Base-by-base conservation (phyloP, 2,888 invertebrate species). In the Heliconius ethilla region DNA sequence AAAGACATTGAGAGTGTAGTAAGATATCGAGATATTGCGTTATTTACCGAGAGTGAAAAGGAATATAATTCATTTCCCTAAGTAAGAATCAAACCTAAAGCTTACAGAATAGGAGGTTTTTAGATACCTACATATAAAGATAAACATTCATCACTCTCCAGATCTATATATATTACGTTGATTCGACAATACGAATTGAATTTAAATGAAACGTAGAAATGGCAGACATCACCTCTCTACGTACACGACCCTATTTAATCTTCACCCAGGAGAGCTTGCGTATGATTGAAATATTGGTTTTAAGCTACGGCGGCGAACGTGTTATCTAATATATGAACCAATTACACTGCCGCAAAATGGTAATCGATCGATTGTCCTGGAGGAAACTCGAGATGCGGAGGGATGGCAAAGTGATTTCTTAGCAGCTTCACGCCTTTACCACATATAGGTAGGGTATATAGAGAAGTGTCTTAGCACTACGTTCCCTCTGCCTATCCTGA, bases 281-380 rank as follows among this genome's bases (percentile, higher is more conserved):
- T n/a, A n/a, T 40, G 37, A 69, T 69, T 40, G 40, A n/a, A 25
- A 67, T 67, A 40, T 67, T 67, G 67, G n/a, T n/a, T 67, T 33
- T n/a, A 37, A 9, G 33, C 22, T 33, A 33, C 37, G n/a, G 37
- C n/a, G 29, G 65, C 66, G 67, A 33, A 0, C n/a, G n/a, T 13
- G 67, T 67, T 37, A 37, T 67, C 22, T 15, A 67, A 67, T 67
- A 37, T 67, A 67, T 33, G 22, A 37, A 11, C 18, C 29, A 29
- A 37, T 37, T 37, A 37, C n/a, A 22, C 22, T 67, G 67, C 37
- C 37, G 33, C 67, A 37, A 51, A 51, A 67, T 67, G 37, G 33
- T 25, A 45, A 69, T 69, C 69, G 40, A 69, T 45, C n/a, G 15
- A 45, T 15, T 25, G 15, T 45, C 40, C 40, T 40, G 25, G 40